These are phyloP conservation scores for Tragopan temminckii DNA, from an alignment of 2,797 vertebrate genomes.

Conservation along the genomic window DNA sequence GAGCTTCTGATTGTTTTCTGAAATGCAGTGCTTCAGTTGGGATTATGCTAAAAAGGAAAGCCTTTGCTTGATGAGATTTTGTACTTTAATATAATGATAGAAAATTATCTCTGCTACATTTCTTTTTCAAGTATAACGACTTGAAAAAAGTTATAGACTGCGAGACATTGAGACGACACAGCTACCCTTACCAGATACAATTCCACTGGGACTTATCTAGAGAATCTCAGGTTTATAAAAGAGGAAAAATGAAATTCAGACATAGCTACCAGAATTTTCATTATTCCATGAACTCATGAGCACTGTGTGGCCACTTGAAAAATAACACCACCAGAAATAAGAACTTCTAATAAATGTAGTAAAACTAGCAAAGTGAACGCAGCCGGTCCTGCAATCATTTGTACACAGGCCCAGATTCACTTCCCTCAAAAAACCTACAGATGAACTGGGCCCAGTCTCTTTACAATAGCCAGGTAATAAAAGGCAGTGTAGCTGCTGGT, in stretches of 20 bases:
- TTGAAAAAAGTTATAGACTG: background rate
- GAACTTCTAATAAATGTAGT: background rate
- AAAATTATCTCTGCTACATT: background rate
- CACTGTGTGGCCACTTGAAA: background rate
- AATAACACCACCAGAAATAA: background rate
- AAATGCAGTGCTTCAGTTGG: background rate
- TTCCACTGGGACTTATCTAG: background rate
- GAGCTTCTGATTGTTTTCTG: background rate
- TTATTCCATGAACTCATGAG: background rate
- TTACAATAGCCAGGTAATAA: background rate
- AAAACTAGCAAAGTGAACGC: background rate
- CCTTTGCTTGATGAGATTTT: background rate
- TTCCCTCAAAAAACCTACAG: background rate
- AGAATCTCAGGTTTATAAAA: background rate
- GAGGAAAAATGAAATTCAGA: background rate
- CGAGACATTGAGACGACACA: background rate
- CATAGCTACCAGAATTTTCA: background rate
- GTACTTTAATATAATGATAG: background rate
- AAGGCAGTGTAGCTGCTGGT: conserved; percentile 2
- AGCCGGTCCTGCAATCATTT: background rate
- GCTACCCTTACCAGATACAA: background rate
- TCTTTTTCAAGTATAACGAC: background rate
- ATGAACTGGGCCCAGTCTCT: background rate
- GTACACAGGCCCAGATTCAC: background rate
- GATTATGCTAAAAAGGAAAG: background rate